phyloP scores from a whole-genome alignment of 2,888 invertebrate genomes.

The Cerceris rybyensis region DNA sequence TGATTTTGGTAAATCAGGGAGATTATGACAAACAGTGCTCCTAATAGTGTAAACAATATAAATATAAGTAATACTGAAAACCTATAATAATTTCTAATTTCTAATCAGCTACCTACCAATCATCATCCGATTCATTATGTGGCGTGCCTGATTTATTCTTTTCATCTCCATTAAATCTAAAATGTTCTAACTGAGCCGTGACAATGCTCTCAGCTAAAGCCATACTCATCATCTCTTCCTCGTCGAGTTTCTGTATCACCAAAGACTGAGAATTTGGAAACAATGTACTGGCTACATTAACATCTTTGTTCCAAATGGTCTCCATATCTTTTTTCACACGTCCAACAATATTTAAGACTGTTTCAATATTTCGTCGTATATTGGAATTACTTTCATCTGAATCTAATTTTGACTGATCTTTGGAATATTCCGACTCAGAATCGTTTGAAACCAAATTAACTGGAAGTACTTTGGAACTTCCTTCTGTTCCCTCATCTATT shows the following conservation, averaged over 20 bases:
- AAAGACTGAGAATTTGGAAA: constrained; percentile 48
- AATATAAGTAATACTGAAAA: not conserved
- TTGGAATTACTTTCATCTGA: constrained; percentile 17
- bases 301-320: constrained; percentile 41
- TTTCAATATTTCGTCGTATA: constrained; percentile 3
- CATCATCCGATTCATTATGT: constrained; percentile 18
- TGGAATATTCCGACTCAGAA: constrained; percentile 17
- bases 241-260: constrained; percentile 29
- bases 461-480: constrained; percentile 15
- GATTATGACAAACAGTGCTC: constrained; percentile 5
- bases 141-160: constrained; percentile 9
- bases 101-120: constrained; percentile 32
- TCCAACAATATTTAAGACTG: constrained; percentile 6
- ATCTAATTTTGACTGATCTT: constrained; percentile 1
- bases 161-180: constrained; percentile 27
- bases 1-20: constrained; percentile 18
- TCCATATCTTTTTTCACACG: constrained; percentile 27
- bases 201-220: constrained; percentile 52
- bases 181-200: constrained; percentile 38
- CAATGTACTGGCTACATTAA: constrained; percentile 18
- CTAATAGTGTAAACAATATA: constrained; percentile 29
- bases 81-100: not conserved
- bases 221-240: constrained; percentile 49
- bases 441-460: constrained; percentile 3
- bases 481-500: constrained; percentile 28